A percentile compares a stretch with the other conserved stretches of the same genome.
Conservation (phyloP, 2,113 vertebrate genomes). For the Athene noctua region DNA sequence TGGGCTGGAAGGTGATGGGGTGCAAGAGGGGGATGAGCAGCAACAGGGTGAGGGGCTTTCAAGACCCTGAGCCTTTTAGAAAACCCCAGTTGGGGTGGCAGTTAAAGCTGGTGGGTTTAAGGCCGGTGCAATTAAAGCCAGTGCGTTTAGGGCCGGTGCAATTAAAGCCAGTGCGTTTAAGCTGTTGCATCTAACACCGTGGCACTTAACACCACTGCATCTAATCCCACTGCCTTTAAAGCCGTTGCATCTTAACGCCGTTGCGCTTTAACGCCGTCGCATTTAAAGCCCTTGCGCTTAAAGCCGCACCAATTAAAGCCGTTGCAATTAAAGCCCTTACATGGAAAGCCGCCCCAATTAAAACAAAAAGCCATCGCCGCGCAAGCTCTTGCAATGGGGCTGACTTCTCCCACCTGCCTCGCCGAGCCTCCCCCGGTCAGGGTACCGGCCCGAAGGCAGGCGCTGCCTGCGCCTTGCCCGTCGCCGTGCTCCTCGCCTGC, state of each 20-base stretch:
- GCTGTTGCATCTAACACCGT: background rate
- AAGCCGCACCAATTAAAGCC: fast-evolving
- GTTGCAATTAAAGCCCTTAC: background rate
- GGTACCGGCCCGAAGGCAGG: background rate
- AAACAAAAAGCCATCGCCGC: fast-evolving
- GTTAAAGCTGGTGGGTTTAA: background rate
- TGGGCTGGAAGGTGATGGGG: background rate
- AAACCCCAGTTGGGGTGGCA: background rate
- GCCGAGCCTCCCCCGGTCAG: background rate
- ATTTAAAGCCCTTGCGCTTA: background rate
- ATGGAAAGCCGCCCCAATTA: background rate
- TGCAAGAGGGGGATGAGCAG: background rate
- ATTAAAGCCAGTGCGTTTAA: background rate
- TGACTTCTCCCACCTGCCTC: fast-evolving
- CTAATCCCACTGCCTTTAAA: background rate
- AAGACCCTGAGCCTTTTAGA: background rate
- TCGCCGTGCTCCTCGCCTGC: background rate
- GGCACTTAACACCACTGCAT: too few relatives aligned
- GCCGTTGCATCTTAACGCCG: too few relatives aligned
- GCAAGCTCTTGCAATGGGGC: background rate
- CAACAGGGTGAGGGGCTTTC: fast-evolving
- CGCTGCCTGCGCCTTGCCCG: background rate
- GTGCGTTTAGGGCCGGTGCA: background rate
- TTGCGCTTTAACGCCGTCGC: background rate
- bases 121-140: background rate